A percentile compares a stretch with the other conserved stretches of the same genome.
Evolutionary conservation across 1,140 invertebrate species (phyloP).

Genomic region (Popillia japonica): DNA sequence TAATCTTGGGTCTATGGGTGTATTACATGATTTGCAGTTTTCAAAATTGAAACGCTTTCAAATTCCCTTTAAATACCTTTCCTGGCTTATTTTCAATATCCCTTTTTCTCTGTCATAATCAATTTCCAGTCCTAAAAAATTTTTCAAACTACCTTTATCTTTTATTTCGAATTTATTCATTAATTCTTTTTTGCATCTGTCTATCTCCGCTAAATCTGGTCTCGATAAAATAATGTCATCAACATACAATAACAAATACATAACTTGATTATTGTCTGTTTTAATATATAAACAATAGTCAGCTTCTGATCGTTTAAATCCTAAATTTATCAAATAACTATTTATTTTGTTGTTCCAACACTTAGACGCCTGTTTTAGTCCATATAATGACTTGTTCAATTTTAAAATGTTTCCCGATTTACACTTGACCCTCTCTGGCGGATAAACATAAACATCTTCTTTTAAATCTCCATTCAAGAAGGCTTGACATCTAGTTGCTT

Average conservation of each 20-base stretch:
- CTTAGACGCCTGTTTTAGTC: conserved; percentile 31
- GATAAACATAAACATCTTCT: conserved; percentile 58
- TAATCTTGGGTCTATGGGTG: conserved; percentile 39
- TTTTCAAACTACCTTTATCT: conserved; percentile 23
- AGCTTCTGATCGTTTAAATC: conserved; percentile 35
- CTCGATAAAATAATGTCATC: conserved; percentile 44
- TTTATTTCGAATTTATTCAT: conserved; percentile 30
- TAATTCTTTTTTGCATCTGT: conserved; percentile 27
- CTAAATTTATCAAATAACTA: conserved; percentile 41
- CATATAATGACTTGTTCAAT: conserved; percentile 29
- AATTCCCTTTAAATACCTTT: conserved; percentile 27
- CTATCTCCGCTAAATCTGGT: conserved; percentile 26
- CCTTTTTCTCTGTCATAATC: conserved; percentile 30
- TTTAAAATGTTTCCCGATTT: conserved; percentile 17
- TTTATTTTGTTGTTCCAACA: conserved; percentile 39
- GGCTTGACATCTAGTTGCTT: conserved; percentile 61
- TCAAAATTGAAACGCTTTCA: conserved; percentile 38
- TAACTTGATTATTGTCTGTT: background rate
- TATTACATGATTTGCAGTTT: conserved; percentile 29
- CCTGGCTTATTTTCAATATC: conserved; percentile 38
- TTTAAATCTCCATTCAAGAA: conserved; percentile 60
- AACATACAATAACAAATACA: conserved; percentile 45
- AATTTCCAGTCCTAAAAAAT: conserved; percentile 38
- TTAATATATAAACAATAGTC: conserved; percentile 31
- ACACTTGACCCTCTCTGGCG: conserved; percentile 50